Evolutionary conservation across 2,797 vertebrate species (phyloP), one percentile per base, ranked within the genome.

Genomic region (Gadopsis marmoratus): DNA sequence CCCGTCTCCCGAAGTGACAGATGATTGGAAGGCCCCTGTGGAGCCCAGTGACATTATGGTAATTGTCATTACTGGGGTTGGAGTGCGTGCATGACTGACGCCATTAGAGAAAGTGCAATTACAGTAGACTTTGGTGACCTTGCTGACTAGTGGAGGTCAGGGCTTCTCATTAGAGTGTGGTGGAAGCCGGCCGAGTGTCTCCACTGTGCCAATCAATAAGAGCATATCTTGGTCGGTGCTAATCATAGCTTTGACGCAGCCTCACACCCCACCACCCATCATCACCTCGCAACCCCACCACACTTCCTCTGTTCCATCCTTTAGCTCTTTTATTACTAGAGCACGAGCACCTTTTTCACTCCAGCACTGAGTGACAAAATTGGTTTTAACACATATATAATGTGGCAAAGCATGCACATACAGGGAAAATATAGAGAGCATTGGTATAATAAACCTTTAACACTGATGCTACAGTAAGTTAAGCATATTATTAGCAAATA

Each of bases 91-190:
- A 94, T 95, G 95, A 95, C 94, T 93, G 94, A 94, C 93, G 94
- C 94, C 93, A 96, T 96, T 96, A 96, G 93, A 94, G 94, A 93
- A 94, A 96, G 95, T 93, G 95, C 95, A 95, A 96, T 96, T 96
- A 95, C 95, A 95, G 95, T 95, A 94, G 93, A 93, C 93, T 93
- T 89, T 90, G 93, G 93, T 94, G 95, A 96, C 95, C 95, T 96
- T 96, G 95, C 95, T 95, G 95, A 95, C 93, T 94, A 91, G 93
- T 88, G 93, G 95, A 96, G 95, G 95, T 96, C 95, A 96, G 93
- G 91, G 90, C 94, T 95, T 95, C 95, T 96, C 95, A 96, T 96
- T 96, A 96, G 95, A 95, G 94, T 84, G 91, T 85, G 92, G 94
- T 95, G 93, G 95, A 96, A 96, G 93, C 94, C 94, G 95, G 95